These are phyloP conservation scores for Yasuhikotakia modesta DNA, from an alignment of 2,797 vertebrate species.

Conservation along the genomic window DNA sequence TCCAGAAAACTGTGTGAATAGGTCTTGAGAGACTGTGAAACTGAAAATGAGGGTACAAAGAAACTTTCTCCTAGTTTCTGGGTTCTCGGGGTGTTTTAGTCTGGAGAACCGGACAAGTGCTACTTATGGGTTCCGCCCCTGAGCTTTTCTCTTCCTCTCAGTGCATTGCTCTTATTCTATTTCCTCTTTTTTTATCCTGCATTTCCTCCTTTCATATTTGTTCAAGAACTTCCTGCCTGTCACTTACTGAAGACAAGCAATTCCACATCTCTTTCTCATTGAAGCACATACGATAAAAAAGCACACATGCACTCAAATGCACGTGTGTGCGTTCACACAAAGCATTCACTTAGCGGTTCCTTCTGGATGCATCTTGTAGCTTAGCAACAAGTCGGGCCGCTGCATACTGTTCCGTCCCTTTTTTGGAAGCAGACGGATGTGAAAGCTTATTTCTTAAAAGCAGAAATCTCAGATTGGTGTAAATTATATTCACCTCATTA, in stretches of 20 bases:
- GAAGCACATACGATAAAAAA: constrained; percentile 47
- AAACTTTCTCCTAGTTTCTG: background rate
- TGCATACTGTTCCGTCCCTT: constrained; percentile 40
- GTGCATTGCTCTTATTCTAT: constrained; percentile 20
- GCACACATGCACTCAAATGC: constrained; percentile 34
- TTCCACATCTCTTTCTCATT: constrained; percentile 55
- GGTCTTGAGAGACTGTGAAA: constrained; percentile 9
- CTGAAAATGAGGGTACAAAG: too few species aligned
- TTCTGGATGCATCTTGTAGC: constrained; percentile 63
- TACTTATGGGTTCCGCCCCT: constrained; percentile 58
- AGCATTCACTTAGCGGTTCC: constrained; percentile 47
- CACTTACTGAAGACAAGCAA: constrained; percentile 71
- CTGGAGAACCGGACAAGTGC: constrained; percentile 74
- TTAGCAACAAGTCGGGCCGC: constrained; percentile 61
- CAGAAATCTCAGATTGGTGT: constrained; percentile 27
- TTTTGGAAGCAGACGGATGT: constrained; percentile 52
- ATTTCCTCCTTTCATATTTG: constrained; percentile 69
- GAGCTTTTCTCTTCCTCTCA: constrained; percentile 55
- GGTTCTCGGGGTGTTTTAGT: constrained; percentile 65
- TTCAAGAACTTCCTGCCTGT: constrained; percentile 70
- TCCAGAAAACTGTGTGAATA: constrained; percentile 1
- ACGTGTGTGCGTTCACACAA: constrained; percentile 31
- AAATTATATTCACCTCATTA: constrained; percentile 52
- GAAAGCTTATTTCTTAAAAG: constrained; percentile 46
- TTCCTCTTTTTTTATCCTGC: constrained; percentile 41